phyloP scores from a whole-genome alignment of 2,113 vertebrate species.

The Budorcas taxicolor region DNA sequence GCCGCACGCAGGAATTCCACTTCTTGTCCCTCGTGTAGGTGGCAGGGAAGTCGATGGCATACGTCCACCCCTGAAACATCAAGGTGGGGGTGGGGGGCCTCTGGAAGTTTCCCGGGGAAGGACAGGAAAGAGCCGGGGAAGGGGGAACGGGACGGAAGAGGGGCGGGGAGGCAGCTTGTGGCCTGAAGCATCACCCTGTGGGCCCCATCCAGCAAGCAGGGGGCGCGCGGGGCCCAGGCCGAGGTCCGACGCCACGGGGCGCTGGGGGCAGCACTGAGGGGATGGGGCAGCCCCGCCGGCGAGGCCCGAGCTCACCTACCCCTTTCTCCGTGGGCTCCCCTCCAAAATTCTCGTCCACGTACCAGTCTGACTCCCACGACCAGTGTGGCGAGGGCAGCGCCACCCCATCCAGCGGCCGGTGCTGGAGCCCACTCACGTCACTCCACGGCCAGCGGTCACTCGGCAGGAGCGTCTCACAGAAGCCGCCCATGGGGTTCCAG shows the following conservation, averaged over 20 bases:
- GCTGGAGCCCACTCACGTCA: slow-evolving; percentile 91
- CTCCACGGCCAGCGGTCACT: slow-evolving; percentile 99
- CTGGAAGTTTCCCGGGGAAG: background rate
- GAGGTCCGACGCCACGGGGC: background rate
- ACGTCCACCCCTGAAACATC: slow-evolving; percentile 92
- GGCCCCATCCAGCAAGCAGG: background rate
- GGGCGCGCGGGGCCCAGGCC: rapidly evolving
- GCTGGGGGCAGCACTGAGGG: background rate
- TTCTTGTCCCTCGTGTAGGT: slow-evolving; percentile 94
- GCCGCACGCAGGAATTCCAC: slow-evolving; percentile 98
- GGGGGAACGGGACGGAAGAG: rapidly evolving
- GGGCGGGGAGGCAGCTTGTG: background rate
- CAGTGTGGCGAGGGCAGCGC: slow-evolving; percentile 89
- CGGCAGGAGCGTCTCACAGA: slow-evolving; percentile 92
- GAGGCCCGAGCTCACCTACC: slow-evolving; percentile 82
- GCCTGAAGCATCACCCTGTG: background rate
- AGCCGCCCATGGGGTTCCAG: slow-evolving; percentile 96
- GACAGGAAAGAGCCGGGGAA: background rate
- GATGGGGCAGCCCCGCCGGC: rapidly evolving
- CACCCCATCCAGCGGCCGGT: slow-evolving; percentile 88
- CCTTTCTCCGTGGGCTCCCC: slow-evolving; percentile 96
- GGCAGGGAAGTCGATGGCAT: slow-evolving; percentile 95
- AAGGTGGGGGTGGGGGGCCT: background rate
- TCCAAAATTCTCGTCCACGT: slow-evolving; percentile 94
- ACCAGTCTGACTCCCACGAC: slow-evolving; percentile 98